These are phyloP conservation scores for Bilobella aurantiaca DNA, from an alignment of 1,140 invertebrate genomes.

Conservation along the genomic window DNA sequence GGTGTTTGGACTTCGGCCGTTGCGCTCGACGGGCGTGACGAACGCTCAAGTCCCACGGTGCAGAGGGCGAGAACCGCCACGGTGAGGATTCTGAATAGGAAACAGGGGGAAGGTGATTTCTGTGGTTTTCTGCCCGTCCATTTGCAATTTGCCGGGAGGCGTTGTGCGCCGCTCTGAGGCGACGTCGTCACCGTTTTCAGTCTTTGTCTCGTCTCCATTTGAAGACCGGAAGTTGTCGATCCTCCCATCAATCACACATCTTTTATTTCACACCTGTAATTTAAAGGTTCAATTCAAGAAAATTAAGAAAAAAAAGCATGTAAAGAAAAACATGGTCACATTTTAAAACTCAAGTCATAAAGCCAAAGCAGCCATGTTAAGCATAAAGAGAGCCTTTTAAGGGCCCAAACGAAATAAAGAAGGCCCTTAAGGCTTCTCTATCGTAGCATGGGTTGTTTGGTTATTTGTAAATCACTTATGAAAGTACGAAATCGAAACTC, in stretches of 20 bases:
- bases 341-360: no score
- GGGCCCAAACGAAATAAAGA: no score
- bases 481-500: no score
- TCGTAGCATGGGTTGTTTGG: no score
- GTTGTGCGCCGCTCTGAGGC: neutral
- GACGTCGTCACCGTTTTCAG: neutral
- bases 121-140: neutral
- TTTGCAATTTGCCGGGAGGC: neutral
- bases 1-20: neutral
- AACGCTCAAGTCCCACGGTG: neutral
- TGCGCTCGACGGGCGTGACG: neutral
- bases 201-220: constrained; percentile 7
- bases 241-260: neutral
- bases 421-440: no score
- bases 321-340: no score
- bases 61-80: neutral
- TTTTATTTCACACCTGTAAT: neutral
- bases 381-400: no score
- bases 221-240: neutral
- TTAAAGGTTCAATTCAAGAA: neutral
- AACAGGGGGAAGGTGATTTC: neutral
- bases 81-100: neutral
- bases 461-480: no score
- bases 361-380: no score
- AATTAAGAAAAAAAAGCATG: no score